Evolutionary conservation across 2,113 vertebrate genomes (phyloP), one percentile per base, ranked within the genome.

Genomic region (Myotis lucifugus): DNA sequence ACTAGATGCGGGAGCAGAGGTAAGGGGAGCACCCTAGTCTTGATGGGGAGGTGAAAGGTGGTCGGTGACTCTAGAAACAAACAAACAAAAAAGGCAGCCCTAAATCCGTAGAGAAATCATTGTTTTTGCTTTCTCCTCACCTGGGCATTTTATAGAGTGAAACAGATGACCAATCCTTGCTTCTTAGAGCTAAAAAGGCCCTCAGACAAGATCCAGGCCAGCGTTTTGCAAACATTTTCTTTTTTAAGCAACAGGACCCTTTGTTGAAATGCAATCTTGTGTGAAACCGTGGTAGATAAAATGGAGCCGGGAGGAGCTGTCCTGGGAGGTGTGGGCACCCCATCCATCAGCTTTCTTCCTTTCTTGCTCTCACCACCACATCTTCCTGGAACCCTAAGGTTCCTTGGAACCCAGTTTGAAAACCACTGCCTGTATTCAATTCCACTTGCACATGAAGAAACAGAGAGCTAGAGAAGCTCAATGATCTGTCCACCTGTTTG

Each of bases 71-170:
- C 72, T 54, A 67, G 32, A 81, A 66, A 79, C 56, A 25, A 66
- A 74, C 42, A 42, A 42, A 42, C 42, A 90, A 29, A 48, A 66
- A 85, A 88, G 34, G 56, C 2, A 17, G 46, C 11, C 29, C 32
- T 52, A 89, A 72, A 56, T 46, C 32, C 78, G 18, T 8, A 72
- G 77, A 64, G 40, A 66, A 73, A 87, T 25, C 64, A 46, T 42
- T 12, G 9, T 1, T 78, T 93, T 70, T 90, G 81, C 40, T 81
- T 92, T 92, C 85, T 94, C 74, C 86, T 70, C 89, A 74, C 40
- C 8, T 19, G 10, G 23, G 13, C 52, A 69, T 88, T 82, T 90
- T n/a, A 32, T 23, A 61, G 27, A 32, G 46, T 77, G 11, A 81
- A 27, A 52, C 0, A 25, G 18, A 69, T 25, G 69, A 73, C 56